Evolutionary conservation across 2,888 invertebrate genomes (phyloP).

Genomic region (Suillia variegata): DNA sequence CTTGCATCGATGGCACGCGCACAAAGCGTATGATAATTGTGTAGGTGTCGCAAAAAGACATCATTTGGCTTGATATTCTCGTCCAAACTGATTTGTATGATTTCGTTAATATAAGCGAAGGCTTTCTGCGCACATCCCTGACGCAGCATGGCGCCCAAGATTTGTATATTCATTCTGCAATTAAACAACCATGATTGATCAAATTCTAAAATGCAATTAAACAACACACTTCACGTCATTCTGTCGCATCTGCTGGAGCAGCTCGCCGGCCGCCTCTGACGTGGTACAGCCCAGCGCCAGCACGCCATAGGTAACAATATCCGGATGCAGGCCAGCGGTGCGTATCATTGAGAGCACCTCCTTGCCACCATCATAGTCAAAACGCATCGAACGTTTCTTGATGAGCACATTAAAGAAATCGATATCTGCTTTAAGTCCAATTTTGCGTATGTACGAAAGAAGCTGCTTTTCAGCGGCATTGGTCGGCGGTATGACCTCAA

Average conservation of each 20-base stretch:
- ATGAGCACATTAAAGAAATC: conserved; percentile 88
- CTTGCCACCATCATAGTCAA: conserved; percentile 73
- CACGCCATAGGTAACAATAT: conserved; percentile 86
- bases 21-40: conserved; percentile 68
- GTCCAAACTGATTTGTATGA: conserved; percentile 70
- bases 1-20: conserved; percentile 63
- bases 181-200: neutral
- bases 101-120: conserved; percentile 71
- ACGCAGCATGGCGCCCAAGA: conserved; percentile 75
- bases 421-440: conserved; percentile 72
- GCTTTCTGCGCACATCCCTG: conserved; percentile 68
- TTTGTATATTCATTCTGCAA: conserved; percentile 72
- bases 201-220: conserved; percentile 10
- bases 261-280: conserved; percentile 67
- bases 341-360: conserved; percentile 66
- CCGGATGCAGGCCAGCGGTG: conserved; percentile 66
- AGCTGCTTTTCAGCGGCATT: conserved; percentile 72
- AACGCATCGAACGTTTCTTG: conserved; percentile 75
- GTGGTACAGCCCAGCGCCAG: conserved; percentile 79
- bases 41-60: conserved; percentile 68
- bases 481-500: conserved; percentile 73
- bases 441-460: conserved; percentile 67
- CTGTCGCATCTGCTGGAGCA: conserved; percentile 74
- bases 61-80: conserved; percentile 70
- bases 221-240: conserved; percentile 56